Evolutionary conservation across 2,888 invertebrate genomes (phyloP), one percentile per base, ranked within the genome.

Genomic region (Trissonchulus sp.): DNA sequence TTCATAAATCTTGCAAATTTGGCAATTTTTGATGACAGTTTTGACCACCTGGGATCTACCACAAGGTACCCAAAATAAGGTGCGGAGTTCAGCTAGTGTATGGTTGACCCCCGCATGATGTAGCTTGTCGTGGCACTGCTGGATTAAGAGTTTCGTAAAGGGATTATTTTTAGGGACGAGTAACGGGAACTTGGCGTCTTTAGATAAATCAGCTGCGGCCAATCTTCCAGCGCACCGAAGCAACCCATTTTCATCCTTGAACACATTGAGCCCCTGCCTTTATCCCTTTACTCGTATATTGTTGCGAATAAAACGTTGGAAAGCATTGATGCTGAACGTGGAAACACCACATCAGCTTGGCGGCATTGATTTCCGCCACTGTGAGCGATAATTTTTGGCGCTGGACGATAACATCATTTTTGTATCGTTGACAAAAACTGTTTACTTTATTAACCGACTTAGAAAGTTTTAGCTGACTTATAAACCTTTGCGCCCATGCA

Each of bases 131-230:
- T 69, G 69, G 35, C 2, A 69, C 8, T 34, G 35, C 15, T 69
- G 33, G 15, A 69, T 15, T 69, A 35, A 2, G 23, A 48, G 48
- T 48, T 23, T 48, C 23, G 48, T 48, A 48, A 48, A 48, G 23
- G 48, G 48, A 48, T 69, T 15, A 31, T 69, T 18, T 30, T 69
- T 69, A 30, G 69, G 69, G 8, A 69, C 3, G 8, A 69, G 28
- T 33, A n/a, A 8, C 15, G 69, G 69, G 31, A 15, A 69, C 31
- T 31, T 35, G 2, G 69, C 28, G 3, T 23, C 34, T 2, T 31
- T 33, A 15, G 35, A 30, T 34, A 69, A 15, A 34, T 69, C 35
- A 15, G 69, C 31, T 30, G 3, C 8, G 3, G 8, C n/a, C 18
- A 69, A 23, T 18, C 69, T 15, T 34, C 69, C 69, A 8, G 31